A percentile compares a stretch with the other conserved stretches of the same genome.
phyloP scores from a whole-genome alignment of 2,888 invertebrate genomes.

The Agrotis segetum region DNA sequence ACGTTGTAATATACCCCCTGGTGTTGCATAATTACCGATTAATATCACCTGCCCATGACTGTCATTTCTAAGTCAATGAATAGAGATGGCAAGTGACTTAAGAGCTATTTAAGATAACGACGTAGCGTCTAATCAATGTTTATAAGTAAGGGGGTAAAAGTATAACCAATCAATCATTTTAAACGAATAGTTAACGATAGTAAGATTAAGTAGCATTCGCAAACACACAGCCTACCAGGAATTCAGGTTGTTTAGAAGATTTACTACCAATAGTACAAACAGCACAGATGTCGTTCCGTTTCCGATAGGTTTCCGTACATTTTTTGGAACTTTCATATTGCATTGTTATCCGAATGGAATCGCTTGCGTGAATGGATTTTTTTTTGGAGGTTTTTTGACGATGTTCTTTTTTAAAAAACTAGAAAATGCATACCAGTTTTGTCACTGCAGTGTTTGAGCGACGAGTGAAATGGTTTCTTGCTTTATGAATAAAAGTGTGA shows the following conservation, averaged over 20 bases:
- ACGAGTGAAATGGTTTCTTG: background rate
- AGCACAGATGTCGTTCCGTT: slow-evolving; percentile 39
- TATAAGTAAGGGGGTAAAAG: too few relatives aligned
- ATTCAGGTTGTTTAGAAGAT: slow-evolving; percentile 40
- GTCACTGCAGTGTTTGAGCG: background rate
- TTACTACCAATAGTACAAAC: slow-evolving; percentile 45
- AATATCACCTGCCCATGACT: too few relatives aligned
- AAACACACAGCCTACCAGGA: slow-evolving; percentile 23
- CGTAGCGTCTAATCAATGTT: too few relatives aligned
- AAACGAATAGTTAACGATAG: background rate
- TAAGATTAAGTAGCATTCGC: slow-evolving; percentile 14
- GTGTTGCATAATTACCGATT: too few relatives aligned
- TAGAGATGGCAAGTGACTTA: too few relatives aligned
- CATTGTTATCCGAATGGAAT: slow-evolving; percentile 54
- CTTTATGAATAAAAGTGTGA: background rate
- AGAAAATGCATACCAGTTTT: slow-evolving; percentile 1
- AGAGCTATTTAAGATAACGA: too few relatives aligned
- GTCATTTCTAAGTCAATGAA: too few relatives aligned
- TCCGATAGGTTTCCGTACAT: slow-evolving; percentile 26
- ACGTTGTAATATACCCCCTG: too few relatives aligned
- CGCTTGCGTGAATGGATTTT: slow-evolving; percentile 28
- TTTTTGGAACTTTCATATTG: slow-evolving; percentile 42
- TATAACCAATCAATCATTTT: too few relatives aligned
- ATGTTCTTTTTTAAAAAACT: background rate
- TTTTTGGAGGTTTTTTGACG: background rate